A percentile compares a stretch with the other conserved stretches of the same genome.
Evolutionary conservation across 2,113 vertebrate species (phyloP).

Genomic region (Grammomys surdaster): DNA sequence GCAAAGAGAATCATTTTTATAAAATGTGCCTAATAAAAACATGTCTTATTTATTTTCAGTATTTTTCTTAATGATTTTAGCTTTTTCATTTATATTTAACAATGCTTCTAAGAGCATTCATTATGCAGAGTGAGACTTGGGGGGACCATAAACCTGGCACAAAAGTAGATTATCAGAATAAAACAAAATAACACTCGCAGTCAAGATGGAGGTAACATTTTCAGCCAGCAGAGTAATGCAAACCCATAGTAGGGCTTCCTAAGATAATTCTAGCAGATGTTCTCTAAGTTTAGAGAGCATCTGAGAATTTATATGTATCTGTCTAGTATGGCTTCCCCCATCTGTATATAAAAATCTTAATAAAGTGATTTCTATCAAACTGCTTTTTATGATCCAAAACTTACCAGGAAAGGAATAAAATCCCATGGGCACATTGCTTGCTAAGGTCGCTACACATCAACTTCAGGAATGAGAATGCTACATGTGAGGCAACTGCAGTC

Average conservation of each 20-base stretch:
- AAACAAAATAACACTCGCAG: slow-evolving; percentile 44
- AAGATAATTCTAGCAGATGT: slow-evolving; percentile 33
- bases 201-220: slow-evolving; percentile 52
- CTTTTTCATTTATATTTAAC: slow-evolving; percentile 59
- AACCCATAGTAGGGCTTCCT: not conserved
- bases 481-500: not conserved
- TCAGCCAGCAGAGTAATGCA: not conserved
- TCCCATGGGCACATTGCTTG: not conserved
- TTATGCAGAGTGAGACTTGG: slow-evolving; percentile 69
- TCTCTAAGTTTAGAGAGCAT: slow-evolving; percentile 8
- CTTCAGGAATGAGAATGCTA: not conserved
- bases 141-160: not conserved
- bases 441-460: not conserved
- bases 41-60: slow-evolving; percentile 31
- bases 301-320: not conserved
- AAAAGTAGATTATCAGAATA: slow-evolving; percentile 7
- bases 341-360: not conserved
- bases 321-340: not conserved
- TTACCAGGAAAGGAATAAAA: not conserved
- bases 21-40: slow-evolving; percentile 51
- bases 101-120: slow-evolving; percentile 66
- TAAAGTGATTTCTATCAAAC: not conserved
- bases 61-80: slow-evolving; percentile 65
- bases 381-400: not conserved
- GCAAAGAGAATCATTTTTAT: slow-evolving; percentile 21